Conservation (phyloP, 2,888 invertebrate genomes). For the Sesia apiformis region DNA sequence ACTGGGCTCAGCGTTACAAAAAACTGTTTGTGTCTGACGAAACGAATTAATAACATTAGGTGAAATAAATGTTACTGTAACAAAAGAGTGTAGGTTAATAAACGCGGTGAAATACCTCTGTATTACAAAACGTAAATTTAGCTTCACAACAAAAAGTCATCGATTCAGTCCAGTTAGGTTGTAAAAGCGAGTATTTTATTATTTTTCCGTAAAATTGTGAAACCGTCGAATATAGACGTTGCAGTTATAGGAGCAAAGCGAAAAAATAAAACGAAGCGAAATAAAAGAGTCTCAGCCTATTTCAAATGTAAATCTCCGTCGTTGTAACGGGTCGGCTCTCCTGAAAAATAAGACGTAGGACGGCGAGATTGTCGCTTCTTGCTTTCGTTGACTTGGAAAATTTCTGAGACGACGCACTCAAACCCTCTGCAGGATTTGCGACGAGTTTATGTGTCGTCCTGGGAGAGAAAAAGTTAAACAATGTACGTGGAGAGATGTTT, state of each 20-base stretch:
- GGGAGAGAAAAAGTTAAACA: slow-evolving; percentile 46
- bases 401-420: slow-evolving; percentile 41
- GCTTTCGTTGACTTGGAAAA: slow-evolving; percentile 55
- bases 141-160: not conserved
- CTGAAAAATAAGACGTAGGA: slow-evolving; percentile 59
- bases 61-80: not conserved
- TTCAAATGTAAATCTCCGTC: slow-evolving; percentile 66
- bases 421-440: slow-evolving; percentile 47
- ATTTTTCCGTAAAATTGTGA: not conserved
- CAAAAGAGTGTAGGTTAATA: not conserved
- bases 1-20: not conserved
- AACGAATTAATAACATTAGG: not conserved
- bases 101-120: not conserved
- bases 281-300: slow-evolving; percentile 39
- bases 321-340: slow-evolving; percentile 54
- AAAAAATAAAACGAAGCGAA: slow-evolving; percentile 45
- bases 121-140: not conserved
- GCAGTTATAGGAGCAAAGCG: slow-evolving; percentile 20
- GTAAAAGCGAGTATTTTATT: not conserved
- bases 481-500: slow-evolving; percentile 29
- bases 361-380: slow-evolving; percentile 53
- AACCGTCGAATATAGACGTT: slow-evolving; percentile 1
- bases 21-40: not conserved
- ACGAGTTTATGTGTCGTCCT: slow-evolving; percentile 46
- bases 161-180: not conserved